Percentiles rank a stretch among this genome's conserved stretches.
These are phyloP conservation scores for Halictus ligatus DNA, from an alignment of 2,888 invertebrate genomes.

Conservation along the genomic window DNA sequence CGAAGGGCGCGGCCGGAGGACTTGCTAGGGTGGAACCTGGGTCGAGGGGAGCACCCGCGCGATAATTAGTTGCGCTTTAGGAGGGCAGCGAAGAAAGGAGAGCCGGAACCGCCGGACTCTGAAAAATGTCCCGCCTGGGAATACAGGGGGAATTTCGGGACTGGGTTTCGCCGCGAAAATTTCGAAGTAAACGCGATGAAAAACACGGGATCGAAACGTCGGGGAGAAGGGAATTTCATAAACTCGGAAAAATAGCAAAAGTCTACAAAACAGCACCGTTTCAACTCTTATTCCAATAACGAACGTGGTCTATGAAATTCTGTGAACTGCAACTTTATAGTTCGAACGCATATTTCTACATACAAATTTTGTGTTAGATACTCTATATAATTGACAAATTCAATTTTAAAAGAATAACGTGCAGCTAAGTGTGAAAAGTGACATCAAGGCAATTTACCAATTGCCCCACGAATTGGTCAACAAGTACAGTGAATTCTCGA, in stretches of 20 bases:
- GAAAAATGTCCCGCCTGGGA: constrained; percentile 17
- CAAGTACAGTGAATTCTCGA: too few species aligned
- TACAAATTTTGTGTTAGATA: too few species aligned
- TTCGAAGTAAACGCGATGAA: not conserved
- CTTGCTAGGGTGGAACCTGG: not conserved
- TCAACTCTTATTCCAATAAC: not conserved
- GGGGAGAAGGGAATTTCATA: not conserved
- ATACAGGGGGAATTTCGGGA: not conserved
- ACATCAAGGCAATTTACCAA: too few species aligned
- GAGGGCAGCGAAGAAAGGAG: not conserved
- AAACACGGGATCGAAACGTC: not conserved
- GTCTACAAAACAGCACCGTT: not conserved
- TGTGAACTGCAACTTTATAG: not conserved
- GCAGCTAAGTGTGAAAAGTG: not conserved
- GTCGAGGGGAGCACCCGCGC: not conserved
- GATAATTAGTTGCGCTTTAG: constrained; percentile 15
- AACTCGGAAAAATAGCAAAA: not conserved
- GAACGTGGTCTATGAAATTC: not conserved
- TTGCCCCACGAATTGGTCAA: not conserved
- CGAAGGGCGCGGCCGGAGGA: not conserved
- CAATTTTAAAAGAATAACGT: too few species aligned
- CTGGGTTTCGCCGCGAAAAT: not conserved
- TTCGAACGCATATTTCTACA: not conserved
- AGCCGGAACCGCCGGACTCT: not conserved
- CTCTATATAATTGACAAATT: too few species aligned